Percentiles rank a stretch among this genome's conserved stretches.
phyloP scores from a whole-genome alignment of 1,140 invertebrate genomes.

The Danaus plexippus region DNA sequence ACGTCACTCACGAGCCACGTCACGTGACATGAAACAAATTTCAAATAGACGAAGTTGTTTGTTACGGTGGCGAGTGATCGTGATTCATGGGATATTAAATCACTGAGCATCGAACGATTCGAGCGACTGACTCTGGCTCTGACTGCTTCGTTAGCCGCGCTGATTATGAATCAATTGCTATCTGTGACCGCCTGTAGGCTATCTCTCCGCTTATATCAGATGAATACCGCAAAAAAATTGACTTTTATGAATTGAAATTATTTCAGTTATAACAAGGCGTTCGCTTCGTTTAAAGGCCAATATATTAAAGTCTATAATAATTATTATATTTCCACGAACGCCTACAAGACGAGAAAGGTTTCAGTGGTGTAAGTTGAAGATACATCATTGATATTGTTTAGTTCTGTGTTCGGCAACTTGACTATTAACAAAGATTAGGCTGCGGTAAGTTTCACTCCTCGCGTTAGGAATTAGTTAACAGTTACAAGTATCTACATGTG shows the following conservation, averaged over 20 bases:
- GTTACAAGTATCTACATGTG: constrained; percentile 6
- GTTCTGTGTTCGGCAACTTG: no score
- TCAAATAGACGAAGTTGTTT: constrained; percentile 17
- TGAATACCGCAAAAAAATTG: no score
- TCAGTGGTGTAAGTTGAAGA: no score
- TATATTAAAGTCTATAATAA: no score
- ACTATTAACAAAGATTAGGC: constrained; percentile 13
- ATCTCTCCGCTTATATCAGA: not conserved
- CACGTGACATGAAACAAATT: constrained; percentile 24
- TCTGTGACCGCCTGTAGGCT: not conserved
- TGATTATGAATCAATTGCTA: constrained; percentile 7
- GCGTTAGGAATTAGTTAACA: constrained; percentile 12
- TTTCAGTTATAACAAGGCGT: not conserved
- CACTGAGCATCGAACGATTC: constrained; percentile 11
- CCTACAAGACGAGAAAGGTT: no score
- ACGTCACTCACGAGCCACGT: not conserved
- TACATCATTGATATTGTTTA: no score
- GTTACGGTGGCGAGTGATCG: constrained; percentile 6
- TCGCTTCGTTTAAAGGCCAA: not conserved
- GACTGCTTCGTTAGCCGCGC: constrained; percentile 8
- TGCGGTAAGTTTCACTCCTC: constrained; percentile 7
- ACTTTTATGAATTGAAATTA: no score
- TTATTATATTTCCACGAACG: no score
- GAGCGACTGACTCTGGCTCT: constrained; percentile 10
- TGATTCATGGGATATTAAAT: constrained; percentile 21